Evolutionary conservation across 2,797 vertebrate species (phyloP), one percentile per base, ranked within the genome.

Genomic region (Corythornis leucogaster): DNA sequence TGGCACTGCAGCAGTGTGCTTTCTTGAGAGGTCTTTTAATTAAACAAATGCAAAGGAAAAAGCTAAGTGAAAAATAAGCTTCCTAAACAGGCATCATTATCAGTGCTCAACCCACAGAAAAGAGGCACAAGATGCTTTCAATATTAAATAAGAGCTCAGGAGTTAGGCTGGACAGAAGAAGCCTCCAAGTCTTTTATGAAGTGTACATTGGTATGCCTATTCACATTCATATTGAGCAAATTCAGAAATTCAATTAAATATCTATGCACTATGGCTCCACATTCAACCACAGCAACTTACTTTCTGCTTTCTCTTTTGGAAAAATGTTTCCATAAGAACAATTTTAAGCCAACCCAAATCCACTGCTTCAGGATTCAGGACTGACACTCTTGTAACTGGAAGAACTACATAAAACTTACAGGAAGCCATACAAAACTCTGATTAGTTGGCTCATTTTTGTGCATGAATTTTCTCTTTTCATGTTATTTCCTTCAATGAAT

Each of bases 51-150:
- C 48, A 59, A 84, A 74, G 74, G 57, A 63, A 86, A 92, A 92
- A 64, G 69, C 81, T 81, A 95, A 92, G 89, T 84, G 50, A 80
- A 84, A 94, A 93, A 87, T 74, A 94, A 92, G 91, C 69, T 57
- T 90, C 33, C 76, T 92, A 67, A 89, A 89, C 38, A 79, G 54
- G 42, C 77, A 33, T 10, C 45, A 59, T 78, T 45, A 48, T 57
- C 73, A 81, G 82, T 88, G 69, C 38, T 90, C 70, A 88, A 90
- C 63, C 76, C 64, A 54, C 42, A 33, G 11, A 50, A 31, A 73
- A 67, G 70, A n/a, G 75, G 74, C 74, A 93, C 63, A 83, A 67
- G 71, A 86, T 28, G n/a, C 63, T 5, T 84, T 87, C 45, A 70
- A 42, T 43, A 35, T 88, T 81, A 63, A 76, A 24, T 53, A 31